Base-by-base conservation (phyloP, 2,113 vertebrate genomes). In the Cervus canadensis region DNA sequence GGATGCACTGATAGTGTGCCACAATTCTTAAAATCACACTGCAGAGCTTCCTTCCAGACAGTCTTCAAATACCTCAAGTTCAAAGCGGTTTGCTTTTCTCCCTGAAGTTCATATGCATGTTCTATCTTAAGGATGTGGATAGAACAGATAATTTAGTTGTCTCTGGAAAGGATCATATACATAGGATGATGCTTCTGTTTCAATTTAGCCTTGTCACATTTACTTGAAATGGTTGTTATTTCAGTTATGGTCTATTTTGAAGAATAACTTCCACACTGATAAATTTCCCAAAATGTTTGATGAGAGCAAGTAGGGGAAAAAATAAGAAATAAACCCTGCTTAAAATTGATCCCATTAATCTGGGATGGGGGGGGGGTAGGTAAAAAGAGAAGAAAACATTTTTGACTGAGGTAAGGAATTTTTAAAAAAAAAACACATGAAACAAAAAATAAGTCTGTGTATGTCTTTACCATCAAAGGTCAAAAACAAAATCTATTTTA, bases 271-370 rank as follows among this genome's bases (percentile, higher is more conserved):
- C 33, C 7, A 67, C 23, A 52, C 7, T 84, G 67, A 64, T 79
- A 88, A 48, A 89, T 95, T 97, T 95, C 52, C 91, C 89, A 87
- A 94, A 94, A 11, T 10, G 9, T 40, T 45, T 79, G 7, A 92
- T 67, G 26, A 78, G n/a, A 92, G 10, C 0, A 95, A 71, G 21
- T 43, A 50, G 23, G 15, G 6, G 13, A 25, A 33, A 33, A 60
- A 71, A 78, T 19, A 45, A 17, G 71, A 88, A 43, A 74, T n/a
- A 89, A 87, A 0, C 17, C 5, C 23, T n/a, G 14, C 3, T 96
- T 26, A 71, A 26, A 43, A 43, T 13, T 8, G 2, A 87, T 43
- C 5, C 45, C 28, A 26, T 89, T 78, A 48, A 60, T 85, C 6
- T 59, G 43, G 30, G 19, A 21, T 43, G 23, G 14, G 26, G 16